Percentiles rank a stretch among this genome's conserved stretches.
These are phyloP conservation scores for Clamator glandarius DNA, from an alignment of 2,797 vertebrate species.

Conservation along the genomic window DNA sequence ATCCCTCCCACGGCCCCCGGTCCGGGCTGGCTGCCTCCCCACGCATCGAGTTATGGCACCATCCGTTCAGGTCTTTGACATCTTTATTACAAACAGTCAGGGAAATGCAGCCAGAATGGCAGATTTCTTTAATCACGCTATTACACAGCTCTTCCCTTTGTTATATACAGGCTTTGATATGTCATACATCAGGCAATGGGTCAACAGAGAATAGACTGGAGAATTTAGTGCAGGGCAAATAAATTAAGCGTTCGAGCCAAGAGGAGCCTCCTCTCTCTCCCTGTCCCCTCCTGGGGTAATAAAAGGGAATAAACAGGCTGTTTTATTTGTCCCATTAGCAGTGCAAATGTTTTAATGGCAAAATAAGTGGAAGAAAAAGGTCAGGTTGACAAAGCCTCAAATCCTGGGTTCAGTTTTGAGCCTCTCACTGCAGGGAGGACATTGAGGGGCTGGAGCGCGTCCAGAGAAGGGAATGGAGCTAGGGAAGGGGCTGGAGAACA, in stretches of 20 bases:
- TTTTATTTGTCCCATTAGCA: background rate
- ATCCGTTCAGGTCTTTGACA: background rate
- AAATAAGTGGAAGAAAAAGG: background rate
- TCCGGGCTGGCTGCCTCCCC: background rate
- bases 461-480: too few relatives aligned
- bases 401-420: too few relatives aligned
- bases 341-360: background rate
- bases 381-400: background rate
- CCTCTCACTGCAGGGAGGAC: too few relatives aligned
- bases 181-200: background rate
- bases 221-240: slow-evolving; percentile 9
- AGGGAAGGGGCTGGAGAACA: too few relatives aligned
- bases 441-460: too few relatives aligned
- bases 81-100: background rate
- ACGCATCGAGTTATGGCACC: background rate
- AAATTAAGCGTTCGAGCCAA: background rate
- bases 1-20: background rate
- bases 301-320: background rate
- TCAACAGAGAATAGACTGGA: background rate
- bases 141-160: background rate
- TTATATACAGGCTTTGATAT: background rate
- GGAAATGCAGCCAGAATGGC: background rate
- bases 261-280: background rate
- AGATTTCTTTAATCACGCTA: background rate
- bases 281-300: background rate